Conservation (phyloP, 2,888 invertebrate genomes). For the Syrista parreyssii region DNA sequence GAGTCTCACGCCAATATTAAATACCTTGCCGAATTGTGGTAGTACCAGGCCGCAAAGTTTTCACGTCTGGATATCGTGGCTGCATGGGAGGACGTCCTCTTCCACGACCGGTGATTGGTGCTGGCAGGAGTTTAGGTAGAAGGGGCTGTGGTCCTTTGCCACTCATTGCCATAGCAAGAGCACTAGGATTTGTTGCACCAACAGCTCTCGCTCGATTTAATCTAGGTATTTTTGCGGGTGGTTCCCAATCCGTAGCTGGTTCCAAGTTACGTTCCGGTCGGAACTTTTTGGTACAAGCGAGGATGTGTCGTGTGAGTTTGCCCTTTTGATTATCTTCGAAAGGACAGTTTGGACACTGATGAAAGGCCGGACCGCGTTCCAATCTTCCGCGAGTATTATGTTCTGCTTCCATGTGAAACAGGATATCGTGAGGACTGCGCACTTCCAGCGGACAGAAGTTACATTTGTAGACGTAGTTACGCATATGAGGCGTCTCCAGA, state of each 20-base stretch:
- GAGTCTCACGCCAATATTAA: not conserved
- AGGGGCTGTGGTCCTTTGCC: slow-evolving; percentile 62
- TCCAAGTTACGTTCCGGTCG: slow-evolving; percentile 87
- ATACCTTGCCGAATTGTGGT: slow-evolving; percentile 56
- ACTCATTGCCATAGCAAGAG: slow-evolving; percentile 61
- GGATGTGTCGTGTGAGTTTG: slow-evolving; percentile 87
- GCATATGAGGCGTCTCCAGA: slow-evolving; percentile 91
- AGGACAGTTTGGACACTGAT: slow-evolving; percentile 93
- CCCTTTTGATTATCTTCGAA: slow-evolving; percentile 95
- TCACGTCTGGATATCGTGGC: slow-evolving; percentile 60
- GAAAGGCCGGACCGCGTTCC: slow-evolving; percentile 86
- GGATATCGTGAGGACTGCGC: slow-evolving; percentile 86
- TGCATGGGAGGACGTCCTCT: slow-evolving; percentile 66
- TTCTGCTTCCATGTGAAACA: slow-evolving; percentile 91
- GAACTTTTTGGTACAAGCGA: slow-evolving; percentile 90
- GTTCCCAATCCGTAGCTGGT: slow-evolving; percentile 92
- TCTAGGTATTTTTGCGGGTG: slow-evolving; percentile 92
- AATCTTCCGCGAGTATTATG: slow-evolving; percentile 87
- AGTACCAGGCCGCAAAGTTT: slow-evolving; percentile 54
- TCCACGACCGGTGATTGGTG: slow-evolving; percentile 62
- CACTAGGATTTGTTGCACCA: slow-evolving; percentile 51
- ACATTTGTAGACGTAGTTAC: slow-evolving; percentile 86
- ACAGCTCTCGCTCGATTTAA: slow-evolving; percentile 67
- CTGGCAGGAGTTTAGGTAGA: slow-evolving; percentile 65
- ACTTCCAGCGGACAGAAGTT: slow-evolving; percentile 86